Percentiles rank a stretch among this genome's conserved stretches.
Conservation (phyloP, 2,113 vertebrate species). For the Arizona elegans region DNA sequence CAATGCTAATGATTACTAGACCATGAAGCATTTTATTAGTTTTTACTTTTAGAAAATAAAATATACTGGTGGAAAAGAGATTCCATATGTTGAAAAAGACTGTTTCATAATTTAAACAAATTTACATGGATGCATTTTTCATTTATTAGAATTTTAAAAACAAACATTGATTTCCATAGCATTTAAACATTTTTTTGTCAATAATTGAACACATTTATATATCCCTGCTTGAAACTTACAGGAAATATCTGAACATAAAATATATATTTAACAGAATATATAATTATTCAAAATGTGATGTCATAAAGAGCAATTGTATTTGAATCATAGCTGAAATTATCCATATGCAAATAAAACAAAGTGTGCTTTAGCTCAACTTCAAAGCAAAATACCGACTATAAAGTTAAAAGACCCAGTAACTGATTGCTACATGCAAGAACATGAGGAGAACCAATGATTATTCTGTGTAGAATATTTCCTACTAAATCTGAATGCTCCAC, state of each 20-base stretch:
- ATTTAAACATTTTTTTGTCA: not conserved
- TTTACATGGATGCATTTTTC: not conserved
- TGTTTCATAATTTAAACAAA: not conserved
- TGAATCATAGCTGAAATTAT: not conserved
- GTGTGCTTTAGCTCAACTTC: not conserved
- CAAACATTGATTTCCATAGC: not conserved
- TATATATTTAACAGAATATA: not conserved
- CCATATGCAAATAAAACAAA: not conserved
- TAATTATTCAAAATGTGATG: not conserved
- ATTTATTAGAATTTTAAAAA: not conserved
- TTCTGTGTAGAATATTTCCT: not conserved
- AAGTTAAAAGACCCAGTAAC: not conserved
- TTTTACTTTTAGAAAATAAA: not conserved
- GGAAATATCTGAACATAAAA: not conserved
- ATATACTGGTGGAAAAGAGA: not conserved
- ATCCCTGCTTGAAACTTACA: not conserved
- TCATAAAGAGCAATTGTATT: not conserved
- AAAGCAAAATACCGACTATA: not conserved
- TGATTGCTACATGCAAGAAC: conserved; percentile 21
- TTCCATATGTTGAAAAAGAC: not conserved
- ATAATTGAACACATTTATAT: not conserved
- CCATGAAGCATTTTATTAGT: not conserved
- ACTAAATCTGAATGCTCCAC: conserved; percentile 2
- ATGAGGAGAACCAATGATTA: conserved; percentile 4
- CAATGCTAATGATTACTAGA: not conserved